A percentile compares a stretch with the other conserved stretches of the same genome.
Conservation (phyloP, 2,888 invertebrate species). For the Sphaeridia pumilis region DNA sequence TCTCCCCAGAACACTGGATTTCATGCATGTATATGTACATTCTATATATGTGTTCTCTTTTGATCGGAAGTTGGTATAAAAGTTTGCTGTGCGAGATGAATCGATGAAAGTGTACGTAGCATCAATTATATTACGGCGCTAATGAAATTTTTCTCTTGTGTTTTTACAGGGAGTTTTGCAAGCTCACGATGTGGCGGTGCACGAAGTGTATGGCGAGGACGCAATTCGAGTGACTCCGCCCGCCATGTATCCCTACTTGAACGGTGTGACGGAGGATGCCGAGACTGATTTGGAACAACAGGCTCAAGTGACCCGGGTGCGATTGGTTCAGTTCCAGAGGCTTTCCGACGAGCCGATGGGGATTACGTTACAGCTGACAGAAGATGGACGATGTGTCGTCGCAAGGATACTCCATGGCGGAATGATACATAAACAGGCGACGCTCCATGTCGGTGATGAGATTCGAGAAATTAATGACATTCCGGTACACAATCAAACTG, state of each 20-base stretch:
- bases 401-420: conserved; percentile 99
- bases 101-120: too few relatives aligned
- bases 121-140: too few relatives aligned
- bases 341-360: conserved; percentile 99
- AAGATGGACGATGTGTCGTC: conserved; percentile 94
- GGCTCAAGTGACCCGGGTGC: conserved; percentile 77
- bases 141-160: too few relatives aligned
- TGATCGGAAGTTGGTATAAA: too few relatives aligned
- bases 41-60: too few relatives aligned
- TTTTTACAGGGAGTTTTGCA: conserved; percentile 80
- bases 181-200: conserved; percentile 97
- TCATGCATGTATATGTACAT: too few relatives aligned
- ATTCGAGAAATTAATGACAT: conserved; percentile 96
- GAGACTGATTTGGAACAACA: conserved; percentile 42
- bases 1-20: too few relatives aligned
- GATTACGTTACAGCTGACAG: conserved; percentile 63
- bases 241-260: conserved; percentile 62
- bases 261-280: conserved; percentile 58
- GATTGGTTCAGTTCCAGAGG: conserved; percentile 99
- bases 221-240: conserved; percentile 87
- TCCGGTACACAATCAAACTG: conserved; percentile 92
- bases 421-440: conserved; percentile 95
- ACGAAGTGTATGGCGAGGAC: conserved; percentile 96
- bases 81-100: too few relatives aligned
- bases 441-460: conserved; percentile 97